phyloP scores from a whole-genome alignment of 2,113 vertebrate species.

The Lontra canadensis region DNA sequence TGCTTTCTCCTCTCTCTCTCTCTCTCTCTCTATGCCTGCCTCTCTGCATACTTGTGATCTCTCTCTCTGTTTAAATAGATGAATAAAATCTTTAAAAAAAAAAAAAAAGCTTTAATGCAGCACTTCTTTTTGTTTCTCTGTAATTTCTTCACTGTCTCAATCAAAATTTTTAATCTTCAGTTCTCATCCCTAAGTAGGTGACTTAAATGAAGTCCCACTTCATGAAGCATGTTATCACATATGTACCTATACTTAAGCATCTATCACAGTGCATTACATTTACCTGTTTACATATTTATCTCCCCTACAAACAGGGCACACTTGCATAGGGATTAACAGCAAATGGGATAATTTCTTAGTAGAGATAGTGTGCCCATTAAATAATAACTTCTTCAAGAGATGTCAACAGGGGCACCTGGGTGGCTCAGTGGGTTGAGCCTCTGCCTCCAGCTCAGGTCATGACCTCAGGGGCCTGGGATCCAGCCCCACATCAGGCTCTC shows the following conservation, averaged over 20 bases:
- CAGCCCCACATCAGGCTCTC: too few relatives aligned
- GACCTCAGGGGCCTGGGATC: too few relatives aligned
- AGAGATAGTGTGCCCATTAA: background rate
- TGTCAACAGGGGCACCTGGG: background rate
- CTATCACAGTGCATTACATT: background rate
- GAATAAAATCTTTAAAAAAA: too few relatives aligned
- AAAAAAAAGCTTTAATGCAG: background rate
- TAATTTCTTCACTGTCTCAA: background rate
- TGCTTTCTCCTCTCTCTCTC: too few relatives aligned
- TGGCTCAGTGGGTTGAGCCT: too few relatives aligned
- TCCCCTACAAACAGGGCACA: background rate
- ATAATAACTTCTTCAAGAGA: background rate
- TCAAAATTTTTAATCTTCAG: background rate
- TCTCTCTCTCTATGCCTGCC: too few relatives aligned
- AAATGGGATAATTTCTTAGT: background rate
- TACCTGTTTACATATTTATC: background rate
- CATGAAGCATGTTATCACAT: background rate
- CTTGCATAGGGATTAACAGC: background rate
- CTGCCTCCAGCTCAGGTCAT: too few relatives aligned
- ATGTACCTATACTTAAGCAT: background rate
- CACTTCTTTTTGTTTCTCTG: background rate
- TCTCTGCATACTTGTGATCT: too few relatives aligned
- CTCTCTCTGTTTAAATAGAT: too few relatives aligned
- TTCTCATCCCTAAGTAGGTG: background rate
- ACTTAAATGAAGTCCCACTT: constrained; percentile 10